Percentiles rank a stretch among this genome's conserved stretches.
Evolutionary conservation across 2,888 invertebrate species (phyloP).

Genomic region (Pristionchus arcanus): DNA sequence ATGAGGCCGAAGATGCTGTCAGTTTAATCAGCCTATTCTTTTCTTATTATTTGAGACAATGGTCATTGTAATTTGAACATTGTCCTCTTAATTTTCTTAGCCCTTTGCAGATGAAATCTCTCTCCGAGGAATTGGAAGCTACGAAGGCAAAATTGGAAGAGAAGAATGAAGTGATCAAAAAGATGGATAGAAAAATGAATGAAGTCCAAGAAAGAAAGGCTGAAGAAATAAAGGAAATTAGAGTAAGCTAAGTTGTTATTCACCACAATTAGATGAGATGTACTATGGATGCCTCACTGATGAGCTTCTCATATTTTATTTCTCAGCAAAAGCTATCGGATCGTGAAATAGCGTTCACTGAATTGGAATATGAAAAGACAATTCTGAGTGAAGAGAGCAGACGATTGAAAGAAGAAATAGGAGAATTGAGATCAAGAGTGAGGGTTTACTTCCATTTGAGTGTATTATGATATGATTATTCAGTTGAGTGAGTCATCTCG

Average conservation of each 20-base stretch:
- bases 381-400: conserved; percentile 29
- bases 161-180: conserved; percentile 2
- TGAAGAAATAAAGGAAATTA: conserved; percentile 4
- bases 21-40: neutral
- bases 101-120: neutral
- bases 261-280: neutral
- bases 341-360: conserved; percentile 22
- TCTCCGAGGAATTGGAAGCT: conserved; percentile 15
- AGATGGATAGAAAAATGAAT: conserved; percentile 25
- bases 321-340: conserved; percentile 15
- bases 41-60: neutral
- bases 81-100: neutral
- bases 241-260: neutral
- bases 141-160: conserved; percentile 17
- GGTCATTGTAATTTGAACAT: neutral
- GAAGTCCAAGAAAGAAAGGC: conserved; percentile 24
- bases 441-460: neutral
- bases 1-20: neutral
- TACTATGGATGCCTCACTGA: neutral
- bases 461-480: neutral
- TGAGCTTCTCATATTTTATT: neutral
- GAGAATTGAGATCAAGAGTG: conserved; percentile 25
- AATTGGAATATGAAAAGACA: conserved; percentile 29
- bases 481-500: conserved; percentile 41
- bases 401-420: conserved; percentile 23